Percentiles rank a stretch among this genome's conserved stretches.
Conservation (phyloP, 2,888 invertebrate species). For the Serrognathus titanus region DNA sequence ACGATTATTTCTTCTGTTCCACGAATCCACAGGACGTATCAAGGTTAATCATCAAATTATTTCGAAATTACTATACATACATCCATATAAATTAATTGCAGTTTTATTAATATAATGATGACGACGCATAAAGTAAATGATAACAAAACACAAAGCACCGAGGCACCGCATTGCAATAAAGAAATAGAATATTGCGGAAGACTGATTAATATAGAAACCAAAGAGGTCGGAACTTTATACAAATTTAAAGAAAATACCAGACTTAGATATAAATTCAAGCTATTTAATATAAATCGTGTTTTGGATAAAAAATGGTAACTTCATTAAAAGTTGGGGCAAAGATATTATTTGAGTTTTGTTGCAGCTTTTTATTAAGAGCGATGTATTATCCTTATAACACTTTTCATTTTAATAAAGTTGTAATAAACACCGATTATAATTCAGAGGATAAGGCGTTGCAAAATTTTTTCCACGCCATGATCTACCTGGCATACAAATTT, state of each 20-base stretch:
- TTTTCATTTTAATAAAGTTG: not conserved
- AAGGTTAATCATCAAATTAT: slow-evolving; percentile 3
- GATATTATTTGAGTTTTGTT: not conserved
- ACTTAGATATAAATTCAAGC: slow-evolving; percentile 6
- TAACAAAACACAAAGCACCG: slow-evolving; percentile 15
- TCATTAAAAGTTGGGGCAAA: not conserved
- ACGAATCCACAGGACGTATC: slow-evolving; percentile 10
- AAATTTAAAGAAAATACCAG: not conserved
- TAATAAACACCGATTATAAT: not conserved
- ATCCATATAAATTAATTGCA: slow-evolving; percentile 3
- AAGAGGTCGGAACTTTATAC: slow-evolving; percentile 12
- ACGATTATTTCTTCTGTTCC: slow-evolving; percentile 23
- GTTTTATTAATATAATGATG: slow-evolving; percentile 15
- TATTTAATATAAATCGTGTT: not conserved
- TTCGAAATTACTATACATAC: not conserved
- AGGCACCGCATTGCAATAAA: slow-evolving; percentile 2
- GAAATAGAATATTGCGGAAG: slow-evolving; percentile 17
- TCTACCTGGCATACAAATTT: slow-evolving; percentile 1
- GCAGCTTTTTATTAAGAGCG: not conserved
- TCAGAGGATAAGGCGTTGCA: not conserved
- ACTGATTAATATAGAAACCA: slow-evolving; percentile 13
- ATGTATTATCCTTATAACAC: not conserved
- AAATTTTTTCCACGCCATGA: slow-evolving; percentile 2
- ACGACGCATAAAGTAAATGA: slow-evolving; percentile 10
- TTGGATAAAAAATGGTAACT: not conserved